Percentiles rank a stretch among this genome's conserved stretches.
phyloP scores from a whole-genome alignment of 2,888 invertebrate genomes.

The Ctenicera cuprea region DNA sequence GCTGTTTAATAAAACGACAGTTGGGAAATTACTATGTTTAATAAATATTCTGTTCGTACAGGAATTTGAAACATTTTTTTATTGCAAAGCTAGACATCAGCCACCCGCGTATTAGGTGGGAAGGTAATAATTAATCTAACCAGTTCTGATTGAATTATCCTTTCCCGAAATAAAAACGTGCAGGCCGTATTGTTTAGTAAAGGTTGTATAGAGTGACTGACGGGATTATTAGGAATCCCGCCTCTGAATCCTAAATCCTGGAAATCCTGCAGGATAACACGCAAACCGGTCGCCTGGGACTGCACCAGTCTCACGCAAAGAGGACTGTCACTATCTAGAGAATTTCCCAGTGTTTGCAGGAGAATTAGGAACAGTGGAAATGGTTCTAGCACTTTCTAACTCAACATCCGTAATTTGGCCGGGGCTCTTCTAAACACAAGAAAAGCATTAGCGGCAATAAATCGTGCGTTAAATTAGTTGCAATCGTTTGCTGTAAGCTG shows the following conservation, averaged over 20 bases:
- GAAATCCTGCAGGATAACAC: slow-evolving; percentile 65
- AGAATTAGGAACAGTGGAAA: slow-evolving; percentile 39
- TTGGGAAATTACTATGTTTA: too few species aligned
- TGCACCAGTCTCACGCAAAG: slow-evolving; percentile 44
- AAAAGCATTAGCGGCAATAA: slow-evolving; percentile 38
- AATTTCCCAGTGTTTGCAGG: slow-evolving; percentile 48
- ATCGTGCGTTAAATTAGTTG: slow-evolving; percentile 37
- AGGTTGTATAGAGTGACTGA: slow-evolving; percentile 58
- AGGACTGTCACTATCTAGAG: slow-evolving; percentile 51
- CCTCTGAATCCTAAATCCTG: slow-evolving; percentile 62
- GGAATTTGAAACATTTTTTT: too few species aligned
- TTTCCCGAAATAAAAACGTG: slow-evolving; percentile 24
- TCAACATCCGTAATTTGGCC: slow-evolving; percentile 29
- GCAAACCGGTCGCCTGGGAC: slow-evolving; percentile 62
- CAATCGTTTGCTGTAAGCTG: slow-evolving; percentile 19
- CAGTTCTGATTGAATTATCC: slow-evolving; percentile 16
- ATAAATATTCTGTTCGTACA: too few species aligned
- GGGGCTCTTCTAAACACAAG: slow-evolving; percentile 27
- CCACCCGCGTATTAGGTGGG: background rate
- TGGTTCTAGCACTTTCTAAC: slow-evolving; percentile 39
- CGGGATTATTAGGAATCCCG: slow-evolving; percentile 65
- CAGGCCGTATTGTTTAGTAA: slow-evolving; percentile 45
- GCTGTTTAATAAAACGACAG: background rate
- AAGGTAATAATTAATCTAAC: background rate
- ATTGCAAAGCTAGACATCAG: background rate